Base-by-base conservation (phyloP, 2,797 vertebrate genomes). In the Phrynocephalus guinanensis region DNA sequence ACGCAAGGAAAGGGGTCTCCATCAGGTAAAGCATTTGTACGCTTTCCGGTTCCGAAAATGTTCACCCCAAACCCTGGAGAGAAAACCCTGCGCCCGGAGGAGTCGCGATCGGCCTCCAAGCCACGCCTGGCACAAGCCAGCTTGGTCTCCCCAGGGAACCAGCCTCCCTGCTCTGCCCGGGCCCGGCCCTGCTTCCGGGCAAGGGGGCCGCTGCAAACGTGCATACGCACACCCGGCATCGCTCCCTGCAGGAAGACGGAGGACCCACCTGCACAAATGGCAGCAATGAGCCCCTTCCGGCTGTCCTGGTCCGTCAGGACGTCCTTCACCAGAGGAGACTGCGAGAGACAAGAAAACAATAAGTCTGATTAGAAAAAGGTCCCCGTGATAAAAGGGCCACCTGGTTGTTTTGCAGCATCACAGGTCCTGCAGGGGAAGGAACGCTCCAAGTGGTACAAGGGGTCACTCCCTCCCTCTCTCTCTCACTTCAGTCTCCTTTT, bases 191-290 rank as follows among this genome's bases (percentile, higher is more conserved):
- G 9, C 9, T 56, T 56, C 52, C 1, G 52, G 52, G 52, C 52
- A 52, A 11, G 52, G 11, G 7, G 52, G 52, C 52, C 15, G 52
- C 52, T 56, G 52, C 38, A 44, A 44, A 44, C 5, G 38, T 4
- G 5, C 38, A 44, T 80, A 7, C 67, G 28, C n/a, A 18, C 2
- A 11, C 9, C 70, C 70, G 2, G 5, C 6, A 7, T 63, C 3
- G 22, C 11, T 38, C 13, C 52, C 13, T 0, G 24, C 9, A 38
- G 71, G 48, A 20, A 9, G 1, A 11, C 0, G 1, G 2, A 2
- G 22, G 8, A 72, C n/a, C 3, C 96, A 99, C 99, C 99, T 97
- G 99, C 99, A 95, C 99, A 99, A 95, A 99, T 98, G 92, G 99
- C 99, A 66, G 99, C 99, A 80, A 99, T 99, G 93, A 99, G 97